Conservation (phyloP, 2,888 invertebrate genomes). For the Dicranocentrus wangi region DNA sequence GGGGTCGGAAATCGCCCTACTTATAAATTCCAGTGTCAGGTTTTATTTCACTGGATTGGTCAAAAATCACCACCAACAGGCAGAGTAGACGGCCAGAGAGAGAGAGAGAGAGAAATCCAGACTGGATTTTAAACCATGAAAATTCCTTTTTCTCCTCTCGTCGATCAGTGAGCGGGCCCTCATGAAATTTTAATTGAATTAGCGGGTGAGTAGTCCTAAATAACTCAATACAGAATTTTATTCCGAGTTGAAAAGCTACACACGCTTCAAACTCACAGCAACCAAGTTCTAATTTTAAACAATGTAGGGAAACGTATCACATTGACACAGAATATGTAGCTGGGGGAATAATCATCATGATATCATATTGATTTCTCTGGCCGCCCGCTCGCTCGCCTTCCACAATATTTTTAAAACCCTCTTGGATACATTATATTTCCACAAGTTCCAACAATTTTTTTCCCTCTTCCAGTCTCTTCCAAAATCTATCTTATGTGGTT, state of each 20-base stretch:
- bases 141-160: constrained; percentile 7
- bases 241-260: too few species aligned
- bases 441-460: too few species aligned
- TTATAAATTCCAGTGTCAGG: constrained; percentile 58
- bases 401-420: too few species aligned
- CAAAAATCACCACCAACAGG: constrained; percentile 5
- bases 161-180: constrained; percentile 33
- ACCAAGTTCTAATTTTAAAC: neutral
- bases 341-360: constrained; percentile 8
- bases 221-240: constrained; percentile 61
- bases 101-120: constrained; percentile 10
- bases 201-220: constrained; percentile 57
- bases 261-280: too few species aligned
- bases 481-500: constrained; percentile 16
- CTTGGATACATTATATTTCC: too few species aligned
- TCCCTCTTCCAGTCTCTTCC: neutral
- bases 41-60: constrained; percentile 41
- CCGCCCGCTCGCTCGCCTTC: too few species aligned
- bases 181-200: constrained; percentile 73
- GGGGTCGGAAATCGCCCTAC: constrained; percentile 50
- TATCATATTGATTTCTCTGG: constrained; percentile 9
- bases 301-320: neutral
- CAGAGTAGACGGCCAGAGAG: neutral
- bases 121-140: too few species aligned
- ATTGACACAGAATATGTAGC: neutral